phyloP scores from a whole-genome alignment of 1,140 invertebrate species.

The Branchinecta lynchi region DNA sequence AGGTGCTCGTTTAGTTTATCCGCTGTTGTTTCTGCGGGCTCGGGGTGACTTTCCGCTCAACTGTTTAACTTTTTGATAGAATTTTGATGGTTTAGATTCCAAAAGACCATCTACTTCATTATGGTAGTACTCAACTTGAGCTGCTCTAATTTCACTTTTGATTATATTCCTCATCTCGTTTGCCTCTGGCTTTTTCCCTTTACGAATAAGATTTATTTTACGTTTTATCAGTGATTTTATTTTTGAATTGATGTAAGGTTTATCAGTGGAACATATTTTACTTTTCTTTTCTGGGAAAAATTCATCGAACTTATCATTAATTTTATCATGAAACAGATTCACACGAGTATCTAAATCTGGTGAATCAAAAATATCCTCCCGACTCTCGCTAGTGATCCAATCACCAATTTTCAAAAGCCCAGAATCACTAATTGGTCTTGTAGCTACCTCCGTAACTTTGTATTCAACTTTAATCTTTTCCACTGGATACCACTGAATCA shows the following conservation, averaged over 20 bases:
- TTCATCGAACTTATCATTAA: not conserved
- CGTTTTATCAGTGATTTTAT: not conserved
- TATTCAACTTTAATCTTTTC: not conserved
- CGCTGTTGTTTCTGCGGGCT: not conserved
- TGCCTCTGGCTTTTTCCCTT: not conserved
- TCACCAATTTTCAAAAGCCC: not conserved
- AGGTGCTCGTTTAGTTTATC: not conserved
- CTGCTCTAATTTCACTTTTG: not conserved
- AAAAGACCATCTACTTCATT: not conserved
- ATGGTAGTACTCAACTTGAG: not conserved
- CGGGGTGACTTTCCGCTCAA: not conserved
- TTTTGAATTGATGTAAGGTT: not conserved
- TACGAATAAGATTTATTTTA: not conserved
- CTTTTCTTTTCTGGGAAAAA: slow-evolving; percentile 1
- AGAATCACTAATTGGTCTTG: not conserved
- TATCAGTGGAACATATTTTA: slow-evolving; percentile 1
- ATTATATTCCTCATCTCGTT: not conserved
- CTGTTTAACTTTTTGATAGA: not conserved
- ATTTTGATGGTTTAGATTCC: not conserved
- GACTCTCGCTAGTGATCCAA: not conserved
- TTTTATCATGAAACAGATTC: not conserved
- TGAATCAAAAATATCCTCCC: not conserved
- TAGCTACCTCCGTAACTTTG: not conserved
- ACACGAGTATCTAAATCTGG: not conserved
- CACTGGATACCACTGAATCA: not conserved